These are phyloP conservation scores for Eupithecia abbreviata DNA, from an alignment of 2,888 invertebrate genomes.

Conservation along the genomic window DNA sequence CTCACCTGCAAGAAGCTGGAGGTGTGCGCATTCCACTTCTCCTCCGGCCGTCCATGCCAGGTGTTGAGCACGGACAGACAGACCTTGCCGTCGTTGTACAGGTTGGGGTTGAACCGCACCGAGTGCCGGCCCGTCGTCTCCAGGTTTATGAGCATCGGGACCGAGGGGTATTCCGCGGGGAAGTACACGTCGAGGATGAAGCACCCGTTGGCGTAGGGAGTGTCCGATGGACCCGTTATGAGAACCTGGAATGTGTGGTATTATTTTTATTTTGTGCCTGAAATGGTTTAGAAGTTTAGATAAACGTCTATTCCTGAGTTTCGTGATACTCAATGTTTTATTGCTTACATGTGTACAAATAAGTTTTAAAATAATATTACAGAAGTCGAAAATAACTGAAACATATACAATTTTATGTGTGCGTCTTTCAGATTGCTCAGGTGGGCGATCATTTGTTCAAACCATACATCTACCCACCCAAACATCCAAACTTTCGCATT, in stretches of 20 bases:
- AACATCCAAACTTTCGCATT: too few species aligned
- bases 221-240: constrained; percentile 95
- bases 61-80: constrained; percentile 97
- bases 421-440: too few species aligned
- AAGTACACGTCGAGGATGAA: constrained; percentile 96
- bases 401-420: too few species aligned
- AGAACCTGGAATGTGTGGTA: constrained; percentile 85
- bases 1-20: constrained; percentile 93
- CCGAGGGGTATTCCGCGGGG: constrained; percentile 91
- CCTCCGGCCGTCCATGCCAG: constrained; percentile 98
- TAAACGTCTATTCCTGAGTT: too few species aligned
- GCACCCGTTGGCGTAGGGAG: constrained; percentile 96
- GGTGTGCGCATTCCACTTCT: constrained; percentile 98
- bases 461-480: too few species aligned
- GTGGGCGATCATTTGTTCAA: too few species aligned
- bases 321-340: too few species aligned
- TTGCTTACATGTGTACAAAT: too few species aligned
- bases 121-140: constrained; percentile 95
- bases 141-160: constrained; percentile 95
- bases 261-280: not conserved
- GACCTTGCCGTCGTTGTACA: constrained; percentile 96
- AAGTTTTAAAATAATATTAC: too few species aligned
- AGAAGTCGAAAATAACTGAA: too few species aligned
- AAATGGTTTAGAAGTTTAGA: too few species aligned
- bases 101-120: constrained; percentile 96